Conservation (phyloP, 2,113 vertebrate species). For the Campylorhamphus procurvoides region DNA sequence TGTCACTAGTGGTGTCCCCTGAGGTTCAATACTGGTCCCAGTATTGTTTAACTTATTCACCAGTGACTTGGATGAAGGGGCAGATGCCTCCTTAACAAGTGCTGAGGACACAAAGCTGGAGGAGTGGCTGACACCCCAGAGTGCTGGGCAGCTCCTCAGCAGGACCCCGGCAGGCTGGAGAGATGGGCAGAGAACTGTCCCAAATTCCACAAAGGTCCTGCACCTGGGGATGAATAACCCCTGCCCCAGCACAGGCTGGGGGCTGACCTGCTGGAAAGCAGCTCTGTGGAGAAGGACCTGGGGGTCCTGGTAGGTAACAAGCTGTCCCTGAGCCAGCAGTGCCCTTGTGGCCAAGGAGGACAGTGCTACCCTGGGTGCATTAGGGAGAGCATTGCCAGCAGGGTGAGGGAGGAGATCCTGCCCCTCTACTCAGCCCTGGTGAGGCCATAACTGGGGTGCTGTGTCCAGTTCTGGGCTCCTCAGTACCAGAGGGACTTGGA, state of each 20-base stretch:
- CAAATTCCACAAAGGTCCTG: neutral
- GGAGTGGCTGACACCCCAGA: neutral
- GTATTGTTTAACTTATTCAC: neutral
- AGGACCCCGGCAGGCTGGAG: neutral
- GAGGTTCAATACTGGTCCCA: neutral
- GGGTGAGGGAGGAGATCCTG: neutral
- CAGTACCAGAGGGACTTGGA: neutral
- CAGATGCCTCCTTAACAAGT: neutral
- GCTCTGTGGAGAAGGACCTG: neutral
- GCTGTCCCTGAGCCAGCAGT: neutral
- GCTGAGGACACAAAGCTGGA: neutral
- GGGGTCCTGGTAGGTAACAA: neutral
- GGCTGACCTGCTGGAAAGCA: neutral
- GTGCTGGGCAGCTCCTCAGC: neutral
- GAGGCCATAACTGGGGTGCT: neutral
- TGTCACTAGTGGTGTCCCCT: neutral
- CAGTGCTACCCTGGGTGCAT: neutral
- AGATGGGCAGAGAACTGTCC: neutral
- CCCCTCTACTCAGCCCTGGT: neutral
- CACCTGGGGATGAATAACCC: neutral
- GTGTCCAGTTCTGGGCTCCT: neutral
- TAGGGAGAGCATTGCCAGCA: neutral
- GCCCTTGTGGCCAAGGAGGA: neutral
- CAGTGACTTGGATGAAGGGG: neutral
- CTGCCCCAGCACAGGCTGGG: no score